Evolutionary conservation across 2,113 vertebrate genomes (phyloP).

Genomic region (Entomyzon cyanotis): DNA sequence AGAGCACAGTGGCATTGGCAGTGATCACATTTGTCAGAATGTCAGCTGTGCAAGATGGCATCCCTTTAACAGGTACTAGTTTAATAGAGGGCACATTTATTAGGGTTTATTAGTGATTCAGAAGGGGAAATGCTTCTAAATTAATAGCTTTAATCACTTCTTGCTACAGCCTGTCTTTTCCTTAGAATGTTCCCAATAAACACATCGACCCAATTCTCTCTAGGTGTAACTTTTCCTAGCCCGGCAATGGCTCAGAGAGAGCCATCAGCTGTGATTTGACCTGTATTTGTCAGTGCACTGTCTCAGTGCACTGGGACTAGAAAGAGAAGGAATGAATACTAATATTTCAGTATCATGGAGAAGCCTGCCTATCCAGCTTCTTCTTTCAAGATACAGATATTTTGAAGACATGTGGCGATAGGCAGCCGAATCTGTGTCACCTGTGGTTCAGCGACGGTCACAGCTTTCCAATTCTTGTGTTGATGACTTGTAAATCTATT

Average conservation of each 20-base stretch:
- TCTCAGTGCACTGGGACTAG: neutral
- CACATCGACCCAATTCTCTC: neutral
- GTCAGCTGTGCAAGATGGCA: neutral
- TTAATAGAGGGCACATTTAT: neutral
- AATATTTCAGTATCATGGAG: neutral
- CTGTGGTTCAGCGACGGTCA: neutral
- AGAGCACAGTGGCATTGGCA: neutral
- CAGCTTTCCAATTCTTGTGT: neutral
- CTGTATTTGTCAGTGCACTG: neutral
- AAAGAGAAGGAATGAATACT: neutral
- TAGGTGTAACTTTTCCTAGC: neutral
- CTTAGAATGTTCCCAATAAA: neutral
- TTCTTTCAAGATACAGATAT: neutral
- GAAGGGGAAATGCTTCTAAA: neutral
- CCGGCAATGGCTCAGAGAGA: neutral
- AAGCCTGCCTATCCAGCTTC: neutral
- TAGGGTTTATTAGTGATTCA: neutral
- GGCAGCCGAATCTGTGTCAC: neutral
- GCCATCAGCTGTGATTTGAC: neutral
- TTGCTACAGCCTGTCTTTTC: neutral
- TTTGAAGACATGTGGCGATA: neutral
- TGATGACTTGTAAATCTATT: neutral
- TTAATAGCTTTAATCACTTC: neutral
- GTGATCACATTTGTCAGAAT: neutral
- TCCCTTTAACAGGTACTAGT: neutral